Evolutionary conservation across 1,140 invertebrate species (phyloP).

Genomic region (Polypedilum vanderplanki): DNA sequence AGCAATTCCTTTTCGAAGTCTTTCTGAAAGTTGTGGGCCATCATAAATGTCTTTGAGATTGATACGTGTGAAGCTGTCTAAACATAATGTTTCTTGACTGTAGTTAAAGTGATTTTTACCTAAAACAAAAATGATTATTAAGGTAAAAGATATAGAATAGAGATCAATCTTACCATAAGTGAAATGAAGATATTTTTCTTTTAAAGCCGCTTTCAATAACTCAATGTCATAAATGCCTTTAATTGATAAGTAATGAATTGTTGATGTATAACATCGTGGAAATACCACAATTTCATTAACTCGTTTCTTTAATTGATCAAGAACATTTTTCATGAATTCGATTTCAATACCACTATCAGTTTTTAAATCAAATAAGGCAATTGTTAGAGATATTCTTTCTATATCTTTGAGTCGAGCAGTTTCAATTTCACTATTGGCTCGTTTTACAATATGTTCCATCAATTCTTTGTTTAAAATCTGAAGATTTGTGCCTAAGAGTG

Average conservation of each 20-base stretch:
- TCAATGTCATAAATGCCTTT: slow-evolving; percentile 47
- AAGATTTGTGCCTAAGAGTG: slow-evolving; percentile 46
- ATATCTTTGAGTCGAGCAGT: slow-evolving; percentile 53
- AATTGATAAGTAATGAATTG: slow-evolving; percentile 47
- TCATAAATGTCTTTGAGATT: slow-evolving; percentile 49
- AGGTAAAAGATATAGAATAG: neutral
- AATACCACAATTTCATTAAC: slow-evolving; percentile 45
- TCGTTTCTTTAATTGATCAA: slow-evolving; percentile 45
- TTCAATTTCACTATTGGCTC: slow-evolving; percentile 40
- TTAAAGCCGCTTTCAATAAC: slow-evolving; percentile 45
- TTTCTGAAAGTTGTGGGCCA: slow-evolving; percentile 45
- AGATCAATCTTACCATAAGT: slow-evolving; percentile 37
- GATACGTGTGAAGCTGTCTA: slow-evolving; percentile 49
- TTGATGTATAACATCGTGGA: slow-evolving; percentile 43
- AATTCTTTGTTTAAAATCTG: slow-evolving; percentile 42
- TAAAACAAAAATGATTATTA: slow-evolving; percentile 31
- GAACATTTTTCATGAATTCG: slow-evolving; percentile 44
- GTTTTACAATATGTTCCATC: slow-evolving; percentile 40
- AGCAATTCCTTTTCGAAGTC: slow-evolving; percentile 40
- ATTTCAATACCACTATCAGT: slow-evolving; percentile 39
- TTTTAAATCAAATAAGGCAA: slow-evolving; percentile 47
- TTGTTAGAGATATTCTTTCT: slow-evolving; percentile 50
- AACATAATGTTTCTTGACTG: slow-evolving; percentile 46
- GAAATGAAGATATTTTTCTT: slow-evolving; percentile 43
- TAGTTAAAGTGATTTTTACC: slow-evolving; percentile 32